These are phyloP conservation scores for Glossophaga mutica DNA, from an alignment of 2,797 vertebrate species.

Conservation along the genomic window DNA sequence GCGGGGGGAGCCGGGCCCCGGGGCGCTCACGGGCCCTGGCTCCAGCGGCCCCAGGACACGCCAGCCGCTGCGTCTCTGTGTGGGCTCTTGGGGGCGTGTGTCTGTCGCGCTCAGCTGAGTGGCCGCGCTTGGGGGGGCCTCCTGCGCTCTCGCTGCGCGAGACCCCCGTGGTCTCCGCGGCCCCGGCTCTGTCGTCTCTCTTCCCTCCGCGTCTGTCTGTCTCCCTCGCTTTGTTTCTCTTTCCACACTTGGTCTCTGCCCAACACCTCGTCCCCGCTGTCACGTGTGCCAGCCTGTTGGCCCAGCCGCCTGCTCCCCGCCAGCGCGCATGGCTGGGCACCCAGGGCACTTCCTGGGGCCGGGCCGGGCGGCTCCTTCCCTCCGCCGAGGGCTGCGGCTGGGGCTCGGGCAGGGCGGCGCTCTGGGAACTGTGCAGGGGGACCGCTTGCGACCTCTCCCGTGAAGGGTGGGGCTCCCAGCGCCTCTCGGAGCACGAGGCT, in stretches of 20 bases:
- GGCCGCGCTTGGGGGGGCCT: conserved; percentile 46
- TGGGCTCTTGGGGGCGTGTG: neutral
- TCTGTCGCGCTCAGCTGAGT: conserved; percentile 30
- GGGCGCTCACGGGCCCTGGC: neutral
- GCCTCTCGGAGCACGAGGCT: neutral
- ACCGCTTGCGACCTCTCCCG: neutral
- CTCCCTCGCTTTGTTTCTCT: conserved; percentile 49
- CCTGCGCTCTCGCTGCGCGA: conserved; percentile 24
- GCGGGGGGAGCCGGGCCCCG: neutral
- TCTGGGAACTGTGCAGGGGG: neutral
- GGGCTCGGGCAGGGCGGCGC: neutral
- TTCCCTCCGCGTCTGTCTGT: conserved; percentile 48
- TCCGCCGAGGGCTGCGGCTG: neutral
- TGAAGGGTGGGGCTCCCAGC: neutral
- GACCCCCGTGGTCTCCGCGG: neutral
- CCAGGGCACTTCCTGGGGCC: neutral
- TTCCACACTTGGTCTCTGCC: conserved; percentile 33
- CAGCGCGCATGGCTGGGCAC: conserved; percentile 72
- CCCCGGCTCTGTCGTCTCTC: conserved; percentile 48
- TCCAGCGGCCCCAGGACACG: neutral
- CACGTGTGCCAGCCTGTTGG: neutral
- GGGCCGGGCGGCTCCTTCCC: conserved; percentile 44
- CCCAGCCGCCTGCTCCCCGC: conserved; percentile 66
- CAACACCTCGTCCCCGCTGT: conserved; percentile 14
- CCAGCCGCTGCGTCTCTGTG: neutral